These are phyloP conservation scores for Synergus laeviventris DNA, from an alignment of 2,888 invertebrate genomes.

Conservation along the genomic window DNA sequence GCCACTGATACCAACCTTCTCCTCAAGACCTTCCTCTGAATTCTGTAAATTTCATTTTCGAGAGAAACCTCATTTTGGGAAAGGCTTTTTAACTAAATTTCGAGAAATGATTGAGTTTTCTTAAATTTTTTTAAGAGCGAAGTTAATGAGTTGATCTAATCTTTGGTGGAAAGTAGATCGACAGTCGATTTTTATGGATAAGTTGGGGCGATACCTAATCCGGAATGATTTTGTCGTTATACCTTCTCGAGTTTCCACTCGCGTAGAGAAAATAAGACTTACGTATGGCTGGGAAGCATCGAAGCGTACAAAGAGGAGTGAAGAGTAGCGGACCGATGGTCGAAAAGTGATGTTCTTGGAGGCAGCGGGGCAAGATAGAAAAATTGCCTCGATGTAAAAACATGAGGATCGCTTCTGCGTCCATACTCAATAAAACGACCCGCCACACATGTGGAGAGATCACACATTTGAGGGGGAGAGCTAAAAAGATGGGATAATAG, in stretches of 20 bases:
- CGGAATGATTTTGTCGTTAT: constrained; percentile 59
- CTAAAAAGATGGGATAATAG: constrained; percentile 50
- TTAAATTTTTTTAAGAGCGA: not conserved
- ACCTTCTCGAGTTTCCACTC: constrained; percentile 61
- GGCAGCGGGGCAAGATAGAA: constrained; percentile 74
- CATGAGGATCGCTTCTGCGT: constrained; percentile 74
- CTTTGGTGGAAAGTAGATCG: not conserved
- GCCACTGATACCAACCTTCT: not conserved
- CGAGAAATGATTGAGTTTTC: too few relatives aligned
- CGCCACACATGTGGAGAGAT: constrained; percentile 42
- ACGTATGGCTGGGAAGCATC: constrained; percentile 49
- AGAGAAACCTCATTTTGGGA: not conserved
- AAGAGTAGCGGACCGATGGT: constrained; percentile 54
- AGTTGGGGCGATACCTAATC: constrained; percentile 42
- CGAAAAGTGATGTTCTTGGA: constrained; percentile 65
- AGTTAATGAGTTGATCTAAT: not conserved
- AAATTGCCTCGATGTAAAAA: constrained; percentile 76
- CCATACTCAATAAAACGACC: constrained; percentile 73
- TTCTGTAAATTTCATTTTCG: not conserved
- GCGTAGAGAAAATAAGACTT: constrained; percentile 58
- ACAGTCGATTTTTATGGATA: constrained; percentile 6
- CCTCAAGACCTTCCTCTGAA: not conserved
- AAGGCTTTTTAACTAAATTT: too few relatives aligned
- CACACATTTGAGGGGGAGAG: constrained; percentile 29
- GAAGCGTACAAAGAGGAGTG: constrained; percentile 45